Conservation (phyloP, 2,113 vertebrate genomes). For the Brachionichthys hirsutus region DNA sequence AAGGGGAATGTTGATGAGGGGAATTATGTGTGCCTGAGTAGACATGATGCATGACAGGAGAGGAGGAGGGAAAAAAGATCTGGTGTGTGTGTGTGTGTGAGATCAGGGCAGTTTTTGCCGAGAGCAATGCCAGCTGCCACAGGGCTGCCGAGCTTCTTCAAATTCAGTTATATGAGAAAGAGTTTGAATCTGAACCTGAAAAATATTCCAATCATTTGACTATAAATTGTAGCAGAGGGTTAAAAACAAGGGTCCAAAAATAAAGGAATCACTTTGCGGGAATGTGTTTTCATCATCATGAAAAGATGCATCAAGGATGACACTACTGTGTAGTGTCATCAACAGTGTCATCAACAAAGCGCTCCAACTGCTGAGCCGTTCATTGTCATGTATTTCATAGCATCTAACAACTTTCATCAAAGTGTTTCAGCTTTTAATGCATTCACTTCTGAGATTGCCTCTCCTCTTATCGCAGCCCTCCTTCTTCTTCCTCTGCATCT, state of each 20-base stretch:
- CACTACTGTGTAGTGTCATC: conserved; percentile 23
- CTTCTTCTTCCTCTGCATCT: conserved; percentile 39
- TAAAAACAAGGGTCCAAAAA: neutral
- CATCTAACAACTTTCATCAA: conserved; percentile 56
- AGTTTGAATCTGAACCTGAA: neutral
- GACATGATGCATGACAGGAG: too few relatives aligned
- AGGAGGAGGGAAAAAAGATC: too few relatives aligned
- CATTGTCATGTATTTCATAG: conserved; percentile 53
- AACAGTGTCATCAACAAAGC: conserved; percentile 43
- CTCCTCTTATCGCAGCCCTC: conserved; percentile 29
- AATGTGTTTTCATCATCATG: conserved; percentile 14
- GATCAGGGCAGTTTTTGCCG: too few relatives aligned
- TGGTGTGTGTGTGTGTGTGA: too few relatives aligned
- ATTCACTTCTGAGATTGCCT: conserved; percentile 51
- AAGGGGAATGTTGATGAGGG: too few relatives aligned
- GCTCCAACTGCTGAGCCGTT: conserved; percentile 19
- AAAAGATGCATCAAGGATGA: conserved; percentile 9
- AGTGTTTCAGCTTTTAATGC: conserved; percentile 48
- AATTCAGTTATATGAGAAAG: neutral
- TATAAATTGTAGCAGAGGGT: neutral
- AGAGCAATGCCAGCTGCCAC: too few relatives aligned
- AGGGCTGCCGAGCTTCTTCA: too few relatives aligned
- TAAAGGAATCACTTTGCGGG: conserved; percentile 10
- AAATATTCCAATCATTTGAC: neutral
- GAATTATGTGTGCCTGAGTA: too few relatives aligned